phyloP scores from a whole-genome alignment of 2,113 vertebrate genomes.

The Melanocharis versteri region DNA sequence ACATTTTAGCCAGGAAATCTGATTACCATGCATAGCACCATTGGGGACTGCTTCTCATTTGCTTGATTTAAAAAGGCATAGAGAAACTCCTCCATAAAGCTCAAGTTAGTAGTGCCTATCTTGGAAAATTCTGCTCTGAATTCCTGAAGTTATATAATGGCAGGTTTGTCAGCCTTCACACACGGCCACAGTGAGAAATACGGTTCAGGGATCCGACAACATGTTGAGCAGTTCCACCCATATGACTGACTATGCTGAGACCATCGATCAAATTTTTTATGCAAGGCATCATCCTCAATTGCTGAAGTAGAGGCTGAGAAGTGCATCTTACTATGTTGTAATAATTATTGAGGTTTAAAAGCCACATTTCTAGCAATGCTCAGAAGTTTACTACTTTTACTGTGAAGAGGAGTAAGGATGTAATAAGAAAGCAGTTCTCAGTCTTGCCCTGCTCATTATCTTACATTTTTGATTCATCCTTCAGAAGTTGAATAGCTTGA shows the following conservation, averaged over 20 bases:
- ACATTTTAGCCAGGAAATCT: background rate
- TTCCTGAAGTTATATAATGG: background rate
- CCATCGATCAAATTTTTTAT: background rate
- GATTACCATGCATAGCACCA: background rate
- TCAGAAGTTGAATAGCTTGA: background rate
- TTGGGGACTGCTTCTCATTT: background rate
- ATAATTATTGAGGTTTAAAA: background rate
- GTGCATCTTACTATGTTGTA: background rate
- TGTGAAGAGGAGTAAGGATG: background rate
- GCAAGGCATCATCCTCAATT: background rate
- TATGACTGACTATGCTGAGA: background rate
- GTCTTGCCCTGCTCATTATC: background rate
- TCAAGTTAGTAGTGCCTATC: background rate
- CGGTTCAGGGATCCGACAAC: background rate
- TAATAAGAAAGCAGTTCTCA: background rate
- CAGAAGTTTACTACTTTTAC: background rate
- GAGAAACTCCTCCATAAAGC: background rate
- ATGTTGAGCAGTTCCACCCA: background rate
- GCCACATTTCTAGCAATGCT: background rate
- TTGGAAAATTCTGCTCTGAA: background rate
- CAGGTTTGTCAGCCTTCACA: background rate
- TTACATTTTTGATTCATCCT: background rate
- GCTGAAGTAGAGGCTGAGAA: background rate
- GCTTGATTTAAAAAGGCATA: background rate
- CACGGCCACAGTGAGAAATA: background rate